Evolutionary conservation across 1,140 invertebrate genomes (phyloP).

Genomic region (Limonius californicus): DNA sequence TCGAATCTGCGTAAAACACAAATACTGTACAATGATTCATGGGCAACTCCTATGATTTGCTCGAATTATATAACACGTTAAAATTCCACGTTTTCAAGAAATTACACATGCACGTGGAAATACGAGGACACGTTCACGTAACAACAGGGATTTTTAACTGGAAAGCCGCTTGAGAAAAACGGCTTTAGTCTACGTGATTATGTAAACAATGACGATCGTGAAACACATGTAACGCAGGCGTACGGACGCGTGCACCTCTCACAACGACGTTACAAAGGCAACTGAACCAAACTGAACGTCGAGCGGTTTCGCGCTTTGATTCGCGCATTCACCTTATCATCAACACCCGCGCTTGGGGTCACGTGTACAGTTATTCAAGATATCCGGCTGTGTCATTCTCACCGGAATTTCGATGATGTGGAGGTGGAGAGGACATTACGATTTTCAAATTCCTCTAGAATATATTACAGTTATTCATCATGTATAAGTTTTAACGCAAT

Average conservation of each 20-base stretch:
- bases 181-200: background rate
- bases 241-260: background rate
- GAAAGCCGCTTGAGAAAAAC: too few relatives aligned
- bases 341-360: background rate
- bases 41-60: background rate
- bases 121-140: background rate
- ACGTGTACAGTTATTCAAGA: background rate
- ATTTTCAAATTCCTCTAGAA: too few relatives aligned
- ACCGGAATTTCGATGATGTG: too few relatives aligned
- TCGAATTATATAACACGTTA: background rate
- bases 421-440: too few relatives aligned
- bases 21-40: background rate
- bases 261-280: background rate
- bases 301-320: constrained; percentile 1
- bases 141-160: too few relatives aligned
- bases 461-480: too few relatives aligned
- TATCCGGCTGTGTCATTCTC: background rate
- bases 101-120: background rate
- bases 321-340: constrained; percentile 6
- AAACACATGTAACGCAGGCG: constrained; percentile 4
- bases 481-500: too few relatives aligned
- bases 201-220: constrained; percentile 6
- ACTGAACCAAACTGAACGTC: background rate
- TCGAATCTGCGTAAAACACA: too few relatives aligned
- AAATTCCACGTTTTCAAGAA: background rate